These are phyloP conservation scores for Rhegmatorhina hoffmannsi DNA, from an alignment of 2,113 vertebrate species.

Conservation along the genomic window DNA sequence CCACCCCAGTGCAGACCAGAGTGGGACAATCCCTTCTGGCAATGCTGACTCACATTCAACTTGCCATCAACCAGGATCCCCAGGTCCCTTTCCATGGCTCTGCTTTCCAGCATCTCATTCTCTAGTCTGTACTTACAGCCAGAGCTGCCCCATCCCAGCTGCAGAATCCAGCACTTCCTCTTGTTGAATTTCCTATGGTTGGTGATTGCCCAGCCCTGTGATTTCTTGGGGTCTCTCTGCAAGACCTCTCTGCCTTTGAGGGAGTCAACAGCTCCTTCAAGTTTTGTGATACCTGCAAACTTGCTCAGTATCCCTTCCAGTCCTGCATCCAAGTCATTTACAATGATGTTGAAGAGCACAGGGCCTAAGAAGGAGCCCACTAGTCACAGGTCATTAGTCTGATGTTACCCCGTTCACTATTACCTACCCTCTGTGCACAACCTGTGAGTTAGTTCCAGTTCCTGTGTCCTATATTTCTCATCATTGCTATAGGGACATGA, in stretches of 20 bases:
- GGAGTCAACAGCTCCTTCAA: background rate
- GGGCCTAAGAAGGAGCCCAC: background rate
- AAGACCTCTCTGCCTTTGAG: background rate
- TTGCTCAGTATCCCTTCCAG: background rate
- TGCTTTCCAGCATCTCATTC: background rate
- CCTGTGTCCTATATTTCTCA: background rate
- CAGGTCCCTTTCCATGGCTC: background rate
- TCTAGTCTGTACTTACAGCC: background rate
- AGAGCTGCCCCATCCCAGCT: background rate
- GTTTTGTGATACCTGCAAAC: background rate
- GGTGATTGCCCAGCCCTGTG: background rate
- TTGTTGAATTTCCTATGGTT: background rate
- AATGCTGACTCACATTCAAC: background rate
- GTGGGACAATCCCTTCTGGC: background rate
- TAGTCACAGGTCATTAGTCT: background rate
- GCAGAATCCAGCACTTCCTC: background rate
- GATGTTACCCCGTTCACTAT: background rate
- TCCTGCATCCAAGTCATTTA: background rate
- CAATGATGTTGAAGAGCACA: background rate
- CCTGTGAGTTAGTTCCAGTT: background rate
- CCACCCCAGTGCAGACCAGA: background rate
- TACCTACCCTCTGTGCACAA: background rate
- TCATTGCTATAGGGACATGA: background rate
- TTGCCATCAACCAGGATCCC: background rate
- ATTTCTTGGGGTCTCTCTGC: background rate